Evolutionary conservation across 2,888 invertebrate genomes (phyloP).

Genomic region (Lithosia quadra): DNA sequence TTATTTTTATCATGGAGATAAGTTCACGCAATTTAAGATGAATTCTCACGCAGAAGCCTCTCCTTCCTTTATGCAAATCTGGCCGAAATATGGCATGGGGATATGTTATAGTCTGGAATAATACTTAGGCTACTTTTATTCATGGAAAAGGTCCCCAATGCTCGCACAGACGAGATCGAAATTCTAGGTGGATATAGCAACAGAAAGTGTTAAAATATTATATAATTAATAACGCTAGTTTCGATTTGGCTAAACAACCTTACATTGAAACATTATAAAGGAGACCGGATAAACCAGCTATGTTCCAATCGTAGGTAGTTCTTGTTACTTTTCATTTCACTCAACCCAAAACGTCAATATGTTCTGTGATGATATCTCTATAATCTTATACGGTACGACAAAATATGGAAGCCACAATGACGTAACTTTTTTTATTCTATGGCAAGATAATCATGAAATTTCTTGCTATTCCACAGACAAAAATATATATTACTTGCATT

Average conservation of each 20-base stretch:
- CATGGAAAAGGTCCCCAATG: no score
- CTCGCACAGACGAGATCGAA: no score
- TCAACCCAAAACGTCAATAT: constrained; percentile 14
- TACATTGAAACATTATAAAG: neutral
- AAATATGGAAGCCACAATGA: constrained; percentile 21
- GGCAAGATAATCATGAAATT: constrained; percentile 23
- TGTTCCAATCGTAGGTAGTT: neutral
- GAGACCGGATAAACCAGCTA: neutral
- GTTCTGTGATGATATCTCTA: constrained; percentile 11
- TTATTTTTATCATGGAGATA: neutral
- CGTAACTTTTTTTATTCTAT: constrained; percentile 19
- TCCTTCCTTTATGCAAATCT: no score
- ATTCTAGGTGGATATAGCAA: neutral
- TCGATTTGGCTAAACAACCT: neutral
- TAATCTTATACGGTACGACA: constrained; percentile 18
- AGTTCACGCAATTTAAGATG: neutral
- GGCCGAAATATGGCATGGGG: neutral
- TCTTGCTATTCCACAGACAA: constrained; percentile 21
- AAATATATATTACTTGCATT: constrained; percentile 25
- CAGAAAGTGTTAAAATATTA: no score
- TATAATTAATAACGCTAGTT: neutral
- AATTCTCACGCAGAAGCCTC: neutral
- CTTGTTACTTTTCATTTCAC: constrained; percentile 12
- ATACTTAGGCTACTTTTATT: neutral
- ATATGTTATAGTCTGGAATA: neutral